Base-by-base conservation (phyloP, 2,797 vertebrate genomes). In the Spheniscus humboldti region DNA sequence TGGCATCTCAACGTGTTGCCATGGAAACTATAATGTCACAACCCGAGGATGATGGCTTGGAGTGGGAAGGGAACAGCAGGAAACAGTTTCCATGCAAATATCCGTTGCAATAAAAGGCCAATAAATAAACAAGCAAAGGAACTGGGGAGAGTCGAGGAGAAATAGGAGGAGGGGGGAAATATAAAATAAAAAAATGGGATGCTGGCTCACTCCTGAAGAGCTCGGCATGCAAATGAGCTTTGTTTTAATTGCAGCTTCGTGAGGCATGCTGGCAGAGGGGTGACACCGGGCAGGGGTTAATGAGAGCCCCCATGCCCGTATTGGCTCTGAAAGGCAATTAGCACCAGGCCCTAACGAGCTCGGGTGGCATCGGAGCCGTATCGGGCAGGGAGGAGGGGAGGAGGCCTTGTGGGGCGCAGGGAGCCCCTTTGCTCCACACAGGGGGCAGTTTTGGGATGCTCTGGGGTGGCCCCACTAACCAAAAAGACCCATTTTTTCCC, bases 41-140 rank as follows among this genome's bases (percentile, higher is more conserved):
- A 68, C 86, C 81, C 76, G 33, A 13, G 76, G 94, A 92, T 71
- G 91, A 90, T 77, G 90, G 83, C 88, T 83, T 7, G 71, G 90
- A 95, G 69, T 13, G 69, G 86, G 86, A 85, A 92, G 35, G 87
- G 80, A 95, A 63, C 96, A 95, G 97, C 96, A 68, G 97, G 97
- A 88, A 95, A 62, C 85, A 7, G 76, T 73, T 96, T 93, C 91
- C 95, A 95, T 96, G 97, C 94, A 97, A 96, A 95, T 94, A 86
- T 80, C 90, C 45, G 4, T 11, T 3, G 90, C 90, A 71, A 92
- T 96, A 93, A 95, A 95, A 87, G 50, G 67, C 83, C 84, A 81
- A 96, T 96, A 82, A 90, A 89, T 85, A 94, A 91, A 74, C 81
- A 50, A 20, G 87, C 45, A 8, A 35, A 74, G 85, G 73, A 72